Evolutionary conservation across 2,797 vertebrate species (phyloP).

Genomic region (Gymnodraco acuticeps): DNA sequence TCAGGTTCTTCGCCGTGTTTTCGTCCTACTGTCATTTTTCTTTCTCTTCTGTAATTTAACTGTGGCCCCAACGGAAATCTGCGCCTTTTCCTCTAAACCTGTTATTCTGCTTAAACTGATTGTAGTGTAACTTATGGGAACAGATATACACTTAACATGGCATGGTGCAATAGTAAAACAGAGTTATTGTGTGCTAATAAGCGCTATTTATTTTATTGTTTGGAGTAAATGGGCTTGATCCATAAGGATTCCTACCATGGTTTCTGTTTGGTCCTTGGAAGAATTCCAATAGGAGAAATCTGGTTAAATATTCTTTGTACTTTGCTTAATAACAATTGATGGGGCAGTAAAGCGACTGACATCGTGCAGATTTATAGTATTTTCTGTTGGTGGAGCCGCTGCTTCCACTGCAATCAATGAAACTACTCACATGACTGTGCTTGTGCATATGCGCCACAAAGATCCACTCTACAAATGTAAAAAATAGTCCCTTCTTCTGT

Average conservation of each 20-base stretch:
- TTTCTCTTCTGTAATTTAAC: constrained; percentile 57
- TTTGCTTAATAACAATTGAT: no score
- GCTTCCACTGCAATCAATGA: no score
- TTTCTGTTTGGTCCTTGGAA: no score
- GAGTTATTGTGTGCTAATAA: not conserved
- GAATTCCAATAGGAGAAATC: no score
- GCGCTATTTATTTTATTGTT: not conserved
- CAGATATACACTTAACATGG: constrained; percentile 4
- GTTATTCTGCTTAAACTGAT: constrained; percentile 37
- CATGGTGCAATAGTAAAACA: not conserved
- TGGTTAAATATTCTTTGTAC: no score
- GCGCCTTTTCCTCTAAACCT: constrained; percentile 22
- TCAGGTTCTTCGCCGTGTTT: constrained; percentile 44
- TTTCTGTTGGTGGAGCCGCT: no score
- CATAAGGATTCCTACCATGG: not conserved
- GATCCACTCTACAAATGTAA: no score
- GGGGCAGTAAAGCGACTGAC: no score
- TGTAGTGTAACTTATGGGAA: not conserved
- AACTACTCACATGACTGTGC: no score
- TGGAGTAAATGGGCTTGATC: not conserved
- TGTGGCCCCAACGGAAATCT: constrained; percentile 46
- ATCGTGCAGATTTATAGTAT: no score
- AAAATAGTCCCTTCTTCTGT: no score
- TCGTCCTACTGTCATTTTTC: constrained; percentile 25
- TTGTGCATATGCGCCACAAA: no score